Conservation (phyloP, 2,888 invertebrate species). For the Acheta domesticus region DNA sequence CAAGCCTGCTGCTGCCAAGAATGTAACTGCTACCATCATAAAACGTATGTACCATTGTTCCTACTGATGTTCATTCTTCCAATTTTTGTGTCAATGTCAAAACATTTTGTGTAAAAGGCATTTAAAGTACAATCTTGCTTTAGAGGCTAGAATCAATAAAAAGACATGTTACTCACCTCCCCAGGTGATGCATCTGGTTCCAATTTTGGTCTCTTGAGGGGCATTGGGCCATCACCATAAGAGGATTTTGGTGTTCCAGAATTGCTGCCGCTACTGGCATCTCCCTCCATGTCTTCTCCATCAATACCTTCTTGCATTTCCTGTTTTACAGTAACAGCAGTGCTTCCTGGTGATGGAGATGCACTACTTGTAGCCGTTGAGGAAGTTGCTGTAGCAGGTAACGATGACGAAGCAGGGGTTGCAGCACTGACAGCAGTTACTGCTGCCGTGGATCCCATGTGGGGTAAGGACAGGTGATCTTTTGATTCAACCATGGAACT, state of each 20-base stretch:
- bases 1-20: no score
- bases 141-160: no score
- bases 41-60: no score
- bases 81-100: no score
- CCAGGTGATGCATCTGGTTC: slow-evolving; percentile 25
- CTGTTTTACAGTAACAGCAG: not conserved
- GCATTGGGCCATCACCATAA: slow-evolving; percentile 4
- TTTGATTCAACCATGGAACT: slow-evolving; percentile 35
- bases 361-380: not conserved
- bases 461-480: slow-evolving; percentile 33
- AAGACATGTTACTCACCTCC: slow-evolving; percentile 23
- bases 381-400: not conserved
- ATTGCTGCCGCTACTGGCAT: not conserved
- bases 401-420: not conserved
- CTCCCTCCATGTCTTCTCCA: slow-evolving; percentile 29
- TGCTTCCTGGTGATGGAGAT: not conserved
- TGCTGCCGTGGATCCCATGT: slow-evolving; percentile 25
- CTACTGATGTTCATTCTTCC: no score
- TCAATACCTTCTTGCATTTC: not conserved
- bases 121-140: no score
- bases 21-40: no score
- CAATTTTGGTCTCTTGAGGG: slow-evolving; percentile 32
- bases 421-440: slow-evolving; percentile 11
- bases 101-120: no score
- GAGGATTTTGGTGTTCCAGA: not conserved